Evolutionary conservation across 2,888 invertebrate genomes (phyloP), one percentile per base, ranked within the genome.

Genomic region (Stenurella melanura): DNA sequence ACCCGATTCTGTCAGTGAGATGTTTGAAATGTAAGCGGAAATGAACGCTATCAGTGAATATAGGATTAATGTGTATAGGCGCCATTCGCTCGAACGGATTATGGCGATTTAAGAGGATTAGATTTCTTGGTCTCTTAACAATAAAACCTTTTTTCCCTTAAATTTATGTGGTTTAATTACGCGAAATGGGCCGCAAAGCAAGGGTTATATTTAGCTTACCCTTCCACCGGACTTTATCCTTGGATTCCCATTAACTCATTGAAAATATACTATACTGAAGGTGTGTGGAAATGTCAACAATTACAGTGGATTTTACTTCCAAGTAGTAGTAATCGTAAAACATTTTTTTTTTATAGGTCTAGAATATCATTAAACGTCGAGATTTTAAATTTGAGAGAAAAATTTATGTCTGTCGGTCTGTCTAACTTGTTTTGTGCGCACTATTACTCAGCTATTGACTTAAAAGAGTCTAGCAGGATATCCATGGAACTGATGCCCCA

Each of bases 21-120:
- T 72, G 63, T 72, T 61, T 72, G 72, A 72, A 72, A 72, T 72
- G 72, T 54, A 63, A 72, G 30, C 50, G 72, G 63, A 72, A 72
- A 72, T 63, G 61, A 54, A 72, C 21, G 72, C 63, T 63, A 72
- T 72, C 72, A 54, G 50, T 54, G 63, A 72, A 78, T 79, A 26
- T 19, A 67, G 30, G 19, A 74, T 68, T 68, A 58, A 78, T 74
- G 66, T 63, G 67, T 73, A 60, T 58, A 71, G 67, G 15, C 68
- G 71, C 71, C 60, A 71, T 77, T 75, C 73, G 73, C 76, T 75
- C 73, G 57, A 75, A 75, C 64, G 76, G 79, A 79, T 81, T 81
- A 80, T 81, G 76, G 77, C 77, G 80, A 82, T 80, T 82, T 79
- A 80, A 80, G 76, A 80, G 81, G 80, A 83, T 81, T 76, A 76